phyloP scores from a whole-genome alignment of 2,888 invertebrate genomes.

The Caenorhabditis imperialis region DNA sequence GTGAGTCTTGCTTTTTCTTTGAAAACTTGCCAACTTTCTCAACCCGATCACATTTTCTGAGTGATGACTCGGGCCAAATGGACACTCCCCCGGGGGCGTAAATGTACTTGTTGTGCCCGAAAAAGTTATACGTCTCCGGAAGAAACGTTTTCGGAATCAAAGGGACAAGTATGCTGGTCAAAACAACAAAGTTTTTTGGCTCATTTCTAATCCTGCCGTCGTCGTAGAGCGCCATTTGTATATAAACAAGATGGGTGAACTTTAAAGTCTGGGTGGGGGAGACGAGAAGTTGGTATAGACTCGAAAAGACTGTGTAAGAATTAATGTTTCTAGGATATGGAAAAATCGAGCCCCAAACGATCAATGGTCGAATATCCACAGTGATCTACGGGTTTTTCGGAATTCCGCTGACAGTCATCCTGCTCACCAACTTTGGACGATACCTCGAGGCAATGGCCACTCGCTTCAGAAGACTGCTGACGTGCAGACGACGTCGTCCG shows the following conservation, averaged over 20 bases:
- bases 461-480: conserved; percentile 38
- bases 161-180: conserved; percentile 40
- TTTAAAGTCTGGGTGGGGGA: not conserved
- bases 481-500: conserved; percentile 20
- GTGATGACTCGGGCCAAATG: conserved; percentile 39
- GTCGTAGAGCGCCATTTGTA: conserved; percentile 21
- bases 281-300: not conserved
- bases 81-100: conserved; percentile 25
- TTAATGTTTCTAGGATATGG: conserved; percentile 71
- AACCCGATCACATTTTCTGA: conserved; percentile 23
- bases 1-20: conserved; percentile 28
- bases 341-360: conserved; percentile 74
- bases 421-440: conserved; percentile 76
- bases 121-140: not conserved
- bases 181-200: conserved; percentile 27
- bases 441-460: conserved; percentile 71
- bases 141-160: conserved; percentile 7
- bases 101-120: conserved; percentile 30
- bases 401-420: conserved; percentile 75
- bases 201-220: conserved; percentile 33
- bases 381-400: conserved; percentile 76
- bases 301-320: not conserved
- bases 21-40: too few relatives aligned
- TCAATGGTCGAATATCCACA: conserved; percentile 74
- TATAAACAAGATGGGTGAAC: conserved; percentile 18